Base-by-base conservation (phyloP, 2,113 vertebrate species). In the Mystacornis crossleyi region DNA sequence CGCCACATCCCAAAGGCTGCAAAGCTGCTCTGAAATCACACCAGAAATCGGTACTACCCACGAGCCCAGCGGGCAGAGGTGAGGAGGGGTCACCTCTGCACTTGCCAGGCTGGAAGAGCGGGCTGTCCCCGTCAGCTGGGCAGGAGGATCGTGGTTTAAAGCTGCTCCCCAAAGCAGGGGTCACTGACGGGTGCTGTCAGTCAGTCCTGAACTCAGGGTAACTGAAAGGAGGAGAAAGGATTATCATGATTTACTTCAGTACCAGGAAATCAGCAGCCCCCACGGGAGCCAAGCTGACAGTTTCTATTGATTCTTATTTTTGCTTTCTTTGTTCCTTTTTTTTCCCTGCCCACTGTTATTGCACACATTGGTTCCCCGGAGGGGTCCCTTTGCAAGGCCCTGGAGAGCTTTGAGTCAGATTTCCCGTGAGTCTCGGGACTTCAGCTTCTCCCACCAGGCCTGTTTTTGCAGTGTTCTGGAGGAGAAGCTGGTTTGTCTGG, bases 201-300 rank as follows among this genome's bases (percentile, higher is more conserved):
- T 81, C 73, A 71, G 87, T 72, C 70, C 85, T 90, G 94, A 95
- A 40, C 90, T 95, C 95, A 92, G 96, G 85, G 86, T 81, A 71
- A 36, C 66, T 45, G 85, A 50, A 88, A 90, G 79, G 77, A 87
- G 75, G 85, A 93, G 80, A 50, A 88, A 89, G 53, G 64, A 90
- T 54, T 36, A 20, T 21, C 48, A 12, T n/a, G 54, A 50, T 45
- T 87, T 66, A 38, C 82, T 96, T 79, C 61, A 61, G 91, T 77
- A 55, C 79, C 60, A 66, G 93, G 87, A 80, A 81, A 81, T 55
- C 70, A 72, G 62, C 42, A n/a, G 87, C 74, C 43, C 73, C 78
- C 50, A 2, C 0, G 9, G 85, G 86, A 85, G 69, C 78, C 51
- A 65, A 57, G 36, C 55, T 90, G 81, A 60, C 73, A 29, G 20